Percentiles rank a stretch among this genome's conserved stretches.
phyloP scores from a whole-genome alignment of 1,140 invertebrate species.

The Cyclina sinensis region DNA sequence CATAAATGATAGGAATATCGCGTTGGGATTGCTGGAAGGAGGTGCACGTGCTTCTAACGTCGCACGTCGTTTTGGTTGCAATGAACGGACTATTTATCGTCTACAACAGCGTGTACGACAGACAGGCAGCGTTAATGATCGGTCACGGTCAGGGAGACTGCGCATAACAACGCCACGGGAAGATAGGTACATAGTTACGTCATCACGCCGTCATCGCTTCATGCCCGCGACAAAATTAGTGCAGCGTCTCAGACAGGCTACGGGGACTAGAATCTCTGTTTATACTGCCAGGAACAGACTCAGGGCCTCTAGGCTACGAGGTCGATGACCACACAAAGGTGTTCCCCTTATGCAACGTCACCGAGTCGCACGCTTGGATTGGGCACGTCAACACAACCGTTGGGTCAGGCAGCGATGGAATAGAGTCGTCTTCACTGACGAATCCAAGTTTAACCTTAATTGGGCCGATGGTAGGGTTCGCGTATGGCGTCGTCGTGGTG shows the following conservation, averaged over 20 bases:
- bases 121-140: not conserved
- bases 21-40: conserved; percentile 20
- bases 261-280: conserved; percentile 1
- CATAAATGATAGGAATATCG: conserved; percentile 34
- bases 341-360: not conserved
- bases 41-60: conserved; percentile 24
- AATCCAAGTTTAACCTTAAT: not conserved
- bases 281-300: no score
- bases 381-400: conserved; percentile 20
- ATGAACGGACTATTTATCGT: conserved; percentile 17
- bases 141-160: no score
- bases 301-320: not conserved
- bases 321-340: conserved; percentile 8
- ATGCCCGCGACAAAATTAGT: not conserved
- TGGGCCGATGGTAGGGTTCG: conserved; percentile 1
- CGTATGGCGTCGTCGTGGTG: conserved; percentile 12
- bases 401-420: conserved; percentile 33
- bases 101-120: no score
- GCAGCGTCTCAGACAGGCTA: conserved; percentile 5
- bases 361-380: conserved; percentile 20
- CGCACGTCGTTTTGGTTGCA: conserved; percentile 1
- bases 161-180: no score
- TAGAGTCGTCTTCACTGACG: conserved; percentile 13
- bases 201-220: not conserved
- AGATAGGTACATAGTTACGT: not conserved